These are phyloP conservation scores for Cosmia pyralina DNA, from an alignment of 2,888 invertebrate species.

Conservation along the genomic window DNA sequence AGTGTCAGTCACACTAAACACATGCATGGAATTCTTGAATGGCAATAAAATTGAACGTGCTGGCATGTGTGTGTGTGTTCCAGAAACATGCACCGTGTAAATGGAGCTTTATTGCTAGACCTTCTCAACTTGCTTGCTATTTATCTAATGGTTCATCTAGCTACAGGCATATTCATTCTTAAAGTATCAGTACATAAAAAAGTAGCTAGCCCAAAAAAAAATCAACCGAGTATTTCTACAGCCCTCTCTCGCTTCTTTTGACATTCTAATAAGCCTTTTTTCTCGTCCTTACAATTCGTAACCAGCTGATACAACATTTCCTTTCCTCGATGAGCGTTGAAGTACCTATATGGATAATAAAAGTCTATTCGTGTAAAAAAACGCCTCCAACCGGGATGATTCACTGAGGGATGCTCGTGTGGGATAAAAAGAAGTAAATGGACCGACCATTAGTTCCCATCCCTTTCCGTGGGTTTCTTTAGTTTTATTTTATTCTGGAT, in stretches of 20 bases:
- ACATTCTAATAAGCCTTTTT: constrained; percentile 55
- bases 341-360: constrained; percentile 70
- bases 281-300: constrained; percentile 38
- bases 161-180: background rate
- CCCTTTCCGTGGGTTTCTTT: constrained; percentile 64
- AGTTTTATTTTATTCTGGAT: constrained; percentile 60
- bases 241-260: constrained; percentile 26
- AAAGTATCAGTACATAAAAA: constrained; percentile 29
- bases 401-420: constrained; percentile 74
- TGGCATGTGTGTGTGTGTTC: no score
- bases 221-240: constrained; percentile 23
- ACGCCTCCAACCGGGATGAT: constrained; percentile 72
- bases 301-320: constrained; percentile 63
- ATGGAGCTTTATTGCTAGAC: background rate
- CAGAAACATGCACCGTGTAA: no score
- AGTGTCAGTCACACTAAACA: no score
- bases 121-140: background rate
- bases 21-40: no score
- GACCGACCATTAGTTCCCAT: constrained; percentile 78
- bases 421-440: constrained; percentile 80
- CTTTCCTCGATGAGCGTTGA: constrained; percentile 57
- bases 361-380: constrained; percentile 71
- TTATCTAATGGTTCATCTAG: constrained; percentile 1
- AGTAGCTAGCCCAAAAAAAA: constrained; percentile 4
- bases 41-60: no score